Base-by-base conservation (phyloP, 53 echinoderm and acorn worm species). In the Patiria pectinifera region DNA sequence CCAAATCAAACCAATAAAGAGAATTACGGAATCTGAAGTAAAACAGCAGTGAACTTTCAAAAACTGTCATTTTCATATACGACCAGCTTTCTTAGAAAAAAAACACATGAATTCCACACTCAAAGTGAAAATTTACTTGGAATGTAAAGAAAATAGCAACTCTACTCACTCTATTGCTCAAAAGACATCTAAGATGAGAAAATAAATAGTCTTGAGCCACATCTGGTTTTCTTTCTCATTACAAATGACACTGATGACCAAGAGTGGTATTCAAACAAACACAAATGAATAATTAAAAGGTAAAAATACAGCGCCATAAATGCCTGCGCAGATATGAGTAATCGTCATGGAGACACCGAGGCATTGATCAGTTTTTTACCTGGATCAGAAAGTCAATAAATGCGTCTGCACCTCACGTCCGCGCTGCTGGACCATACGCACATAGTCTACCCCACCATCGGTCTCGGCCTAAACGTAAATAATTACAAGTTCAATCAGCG, bases 361-460 rank as follows among this genome's bases (percentile, higher is more conserved):
- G 35, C 43, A 88, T 88, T 88, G 88, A 88, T 88, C 88, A 78
- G 88, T 88, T 88, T 88, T 86, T 48, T 88, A 77, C 88, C 88
- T 78, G 78, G 88, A 88, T 88, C 88, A 88, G 45, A 88, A 88
- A 78, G 88, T 88, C 88, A 88, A 88, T 88, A 88, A 88, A 88
- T 78, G 59, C 61, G 88, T 88, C 88, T 88, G 61, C 88, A 59
- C 24, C 82, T 59, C 53, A 53, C 5, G 82, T 13, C 5, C n/a
- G 18, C 58, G 23, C 24, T 24, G 59, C 45, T 59, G 21, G 22
- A 15, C 47, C 59, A 14, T 44, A 11, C 80, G 24, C 18, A 18
- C 45, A 23, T 13, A 69, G 3, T 44, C 26, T 49, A 11, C 48
- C 71, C 12, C 43, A 62, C 77, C 88, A 88, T 88, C 78, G 16